A percentile compares a stretch with the other conserved stretches of the same genome.
These are phyloP conservation scores for Chrysaora quinquecirrha DNA, from an alignment of 30 jellyfish, hydroid and myxozoan genomes.

Conservation along the genomic window DNA sequence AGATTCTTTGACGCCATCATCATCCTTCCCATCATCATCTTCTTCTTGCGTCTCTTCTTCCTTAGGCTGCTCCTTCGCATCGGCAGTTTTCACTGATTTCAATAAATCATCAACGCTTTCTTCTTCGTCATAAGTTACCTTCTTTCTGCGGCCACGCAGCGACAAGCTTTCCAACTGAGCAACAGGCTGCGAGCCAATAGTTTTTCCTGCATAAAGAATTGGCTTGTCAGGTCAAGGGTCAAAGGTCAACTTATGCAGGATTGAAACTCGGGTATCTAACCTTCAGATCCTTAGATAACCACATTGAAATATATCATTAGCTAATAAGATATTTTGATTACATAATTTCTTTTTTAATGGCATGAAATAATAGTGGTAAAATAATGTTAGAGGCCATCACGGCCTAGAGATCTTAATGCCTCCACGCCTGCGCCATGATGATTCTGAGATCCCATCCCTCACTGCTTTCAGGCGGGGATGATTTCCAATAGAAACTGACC, in stretches of 20 bases:
- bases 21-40: neutral
- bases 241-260: no score
- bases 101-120: constrained; percentile 50
- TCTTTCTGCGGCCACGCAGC: constrained; percentile 40
- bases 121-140: constrained; percentile 31
- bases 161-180: constrained; percentile 36
- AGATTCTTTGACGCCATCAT: constrained; percentile 18
- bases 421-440: no score
- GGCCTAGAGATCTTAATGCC: no score
- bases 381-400: no score
- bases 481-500: neutral
- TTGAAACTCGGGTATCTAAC: no score
- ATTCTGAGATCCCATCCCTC: no score
- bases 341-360: no score
- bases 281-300: no score
- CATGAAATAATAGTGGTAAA: no score
- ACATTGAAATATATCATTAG: no score
- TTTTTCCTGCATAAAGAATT: constrained; percentile 17
- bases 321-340: no score
- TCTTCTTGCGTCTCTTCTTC: neutral
- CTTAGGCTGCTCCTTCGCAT: constrained; percentile 5
- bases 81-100: constrained; percentile 35
- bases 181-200: constrained; percentile 48
- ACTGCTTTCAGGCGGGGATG: neutral
- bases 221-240: no score